Percentiles rank a stretch among this genome's conserved stretches.
Conservation (phyloP, 1,140 invertebrate species). For the Frieseomelitta varia region DNA sequence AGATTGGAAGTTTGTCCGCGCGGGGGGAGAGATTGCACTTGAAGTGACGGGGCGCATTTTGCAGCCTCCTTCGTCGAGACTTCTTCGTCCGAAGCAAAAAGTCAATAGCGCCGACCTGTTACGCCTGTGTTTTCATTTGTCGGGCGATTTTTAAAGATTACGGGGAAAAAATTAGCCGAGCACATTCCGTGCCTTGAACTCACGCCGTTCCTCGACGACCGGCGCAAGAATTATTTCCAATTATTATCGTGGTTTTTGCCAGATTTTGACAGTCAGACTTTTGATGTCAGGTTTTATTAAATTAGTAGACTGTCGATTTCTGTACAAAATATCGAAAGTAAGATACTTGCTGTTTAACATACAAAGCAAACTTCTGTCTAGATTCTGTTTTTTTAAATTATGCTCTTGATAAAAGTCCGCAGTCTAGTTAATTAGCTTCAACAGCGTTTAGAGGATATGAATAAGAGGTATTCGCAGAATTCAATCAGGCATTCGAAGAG, state of each 20-base stretch:
- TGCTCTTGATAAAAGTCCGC: too few relatives aligned
- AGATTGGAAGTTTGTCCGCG: neutral
- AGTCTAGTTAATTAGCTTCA: too few relatives aligned
- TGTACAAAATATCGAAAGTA: too few relatives aligned
- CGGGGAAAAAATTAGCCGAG: neutral
- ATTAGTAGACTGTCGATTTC: too few relatives aligned
- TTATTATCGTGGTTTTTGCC: neutral
- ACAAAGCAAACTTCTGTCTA: too few relatives aligned
- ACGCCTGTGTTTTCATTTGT: neutral
- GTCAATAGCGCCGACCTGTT: neutral
- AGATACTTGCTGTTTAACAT: too few relatives aligned
- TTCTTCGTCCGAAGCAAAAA: neutral
- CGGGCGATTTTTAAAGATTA: too few relatives aligned
- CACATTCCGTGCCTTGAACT: neutral
- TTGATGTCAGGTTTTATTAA: too few relatives aligned
- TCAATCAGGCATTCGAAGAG: neutral
- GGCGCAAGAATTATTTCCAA: neutral
- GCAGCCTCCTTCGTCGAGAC: neutral
- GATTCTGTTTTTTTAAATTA: too few relatives aligned
- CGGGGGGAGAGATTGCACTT: neutral
- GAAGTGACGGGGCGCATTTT: slow-evolving; percentile 16
- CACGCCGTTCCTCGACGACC: neutral
- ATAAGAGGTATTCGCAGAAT: neutral
- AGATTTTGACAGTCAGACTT: neutral
- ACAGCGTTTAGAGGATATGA: too few relatives aligned